A percentile compares a stretch with the other conserved stretches of the same genome.
phyloP scores from a whole-genome alignment of 2,113 vertebrate genomes.

The Otus sunia region DNA sequence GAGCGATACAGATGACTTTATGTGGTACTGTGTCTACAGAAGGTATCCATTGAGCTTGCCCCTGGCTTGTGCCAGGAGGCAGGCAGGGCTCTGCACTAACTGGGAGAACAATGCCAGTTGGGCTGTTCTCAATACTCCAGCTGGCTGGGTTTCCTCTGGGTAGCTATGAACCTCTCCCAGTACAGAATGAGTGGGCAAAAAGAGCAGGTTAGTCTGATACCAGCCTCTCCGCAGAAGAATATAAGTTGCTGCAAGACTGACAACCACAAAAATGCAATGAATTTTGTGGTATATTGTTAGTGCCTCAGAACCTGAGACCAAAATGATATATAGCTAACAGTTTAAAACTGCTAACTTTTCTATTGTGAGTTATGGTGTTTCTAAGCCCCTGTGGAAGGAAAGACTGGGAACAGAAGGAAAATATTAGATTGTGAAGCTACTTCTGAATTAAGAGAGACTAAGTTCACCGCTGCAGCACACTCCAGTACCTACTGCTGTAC shows the following conservation, averaged over 20 bases:
- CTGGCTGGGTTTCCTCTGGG: neutral
- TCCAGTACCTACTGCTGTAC: neutral
- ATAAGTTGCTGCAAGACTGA: neutral
- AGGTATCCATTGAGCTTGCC: neutral
- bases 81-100: neutral
- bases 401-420: fast-evolving
- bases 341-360: neutral
- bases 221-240: neutral
- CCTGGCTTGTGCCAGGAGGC: neutral
- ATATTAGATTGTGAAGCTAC: neutral
- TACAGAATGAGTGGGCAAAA: neutral
- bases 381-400: neutral
- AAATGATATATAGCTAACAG: neutral
- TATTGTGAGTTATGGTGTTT: neutral
- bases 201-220: neutral
- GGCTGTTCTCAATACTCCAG: neutral
- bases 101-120: neutral
- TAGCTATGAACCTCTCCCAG: neutral
- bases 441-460: neutral
- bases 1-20: neutral
- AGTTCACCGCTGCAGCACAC: too few relatives aligned
- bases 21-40: neutral
- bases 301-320: neutral
- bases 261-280: neutral
- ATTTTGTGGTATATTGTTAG: neutral